These are phyloP conservation scores for Empidonax traillii DNA, from an alignment of 2,113 vertebrate genomes.

Conservation along the genomic window DNA sequence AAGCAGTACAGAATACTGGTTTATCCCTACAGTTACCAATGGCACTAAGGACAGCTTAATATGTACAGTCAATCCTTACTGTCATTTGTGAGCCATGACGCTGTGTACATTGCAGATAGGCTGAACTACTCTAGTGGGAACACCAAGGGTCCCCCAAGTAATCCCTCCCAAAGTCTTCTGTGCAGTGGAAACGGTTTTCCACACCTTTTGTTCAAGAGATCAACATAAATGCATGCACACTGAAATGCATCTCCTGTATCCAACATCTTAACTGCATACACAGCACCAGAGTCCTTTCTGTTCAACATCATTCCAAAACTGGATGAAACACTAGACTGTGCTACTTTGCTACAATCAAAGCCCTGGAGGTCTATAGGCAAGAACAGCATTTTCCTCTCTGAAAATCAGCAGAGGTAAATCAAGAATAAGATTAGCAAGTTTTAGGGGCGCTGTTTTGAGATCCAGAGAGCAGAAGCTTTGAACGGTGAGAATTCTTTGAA, in stretches of 20 bases:
- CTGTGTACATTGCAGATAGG: not conserved
- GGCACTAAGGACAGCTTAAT: not conserved
- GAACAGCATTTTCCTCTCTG: not conserved
- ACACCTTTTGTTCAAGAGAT: not conserved
- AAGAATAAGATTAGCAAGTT: not conserved
- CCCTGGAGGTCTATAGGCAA: not conserved
- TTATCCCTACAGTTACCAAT: not conserved
- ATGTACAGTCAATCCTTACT: not conserved
- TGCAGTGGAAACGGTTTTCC: not conserved
- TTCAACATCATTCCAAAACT: accelerated
- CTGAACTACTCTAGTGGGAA: not conserved
- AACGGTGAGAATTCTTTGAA: not conserved
- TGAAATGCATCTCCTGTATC: not conserved
- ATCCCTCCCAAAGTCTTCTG: not conserved
- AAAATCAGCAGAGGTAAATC: not conserved
- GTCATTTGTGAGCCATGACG: not conserved
- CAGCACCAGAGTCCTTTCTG: not conserved
- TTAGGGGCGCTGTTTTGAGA: not conserved
- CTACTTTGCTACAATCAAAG: not conserved
- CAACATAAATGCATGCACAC: not conserved
- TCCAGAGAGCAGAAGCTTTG: not conserved
- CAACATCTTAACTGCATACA: not conserved
- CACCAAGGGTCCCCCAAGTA: not conserved
- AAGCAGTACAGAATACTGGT: not conserved
- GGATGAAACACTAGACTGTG: not conserved